A percentile compares a stretch with the other conserved stretches of the same genome.
phyloP scores from a whole-genome alignment of 2,113 vertebrate genomes.

The Apodemus sylvaticus region DNA sequence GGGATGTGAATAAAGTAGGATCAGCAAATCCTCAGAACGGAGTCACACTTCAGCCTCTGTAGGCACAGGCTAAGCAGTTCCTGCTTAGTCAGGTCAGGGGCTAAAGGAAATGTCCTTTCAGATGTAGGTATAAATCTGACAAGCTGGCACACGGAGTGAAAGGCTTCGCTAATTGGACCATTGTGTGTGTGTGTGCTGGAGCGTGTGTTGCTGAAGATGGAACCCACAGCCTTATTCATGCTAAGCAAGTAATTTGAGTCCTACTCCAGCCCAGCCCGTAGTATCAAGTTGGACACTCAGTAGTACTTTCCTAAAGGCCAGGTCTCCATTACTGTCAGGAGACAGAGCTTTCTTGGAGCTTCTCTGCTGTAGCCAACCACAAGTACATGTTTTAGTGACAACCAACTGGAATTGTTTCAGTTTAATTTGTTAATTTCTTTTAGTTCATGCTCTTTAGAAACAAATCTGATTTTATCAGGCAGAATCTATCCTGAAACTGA shows the following conservation, averaged over 20 bases:
- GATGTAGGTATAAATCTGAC: not conserved
- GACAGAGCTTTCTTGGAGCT: not conserved
- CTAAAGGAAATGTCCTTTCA: not conserved
- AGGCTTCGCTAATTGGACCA: not conserved
- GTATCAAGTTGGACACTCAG: not conserved
- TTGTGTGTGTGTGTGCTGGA: no score
- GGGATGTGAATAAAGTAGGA: not conserved
- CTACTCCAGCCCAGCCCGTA: not conserved
- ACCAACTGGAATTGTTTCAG: not conserved
- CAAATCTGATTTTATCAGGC: slow-evolving; percentile 19
- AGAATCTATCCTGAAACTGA: slow-evolving; percentile 33
- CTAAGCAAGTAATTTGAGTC: not conserved
- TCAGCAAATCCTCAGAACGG: not conserved
- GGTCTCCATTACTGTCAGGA: not conserved
- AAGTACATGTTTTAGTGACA: not conserved
- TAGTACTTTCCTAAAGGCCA: not conserved
- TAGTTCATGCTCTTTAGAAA: slow-evolving; percentile 41
- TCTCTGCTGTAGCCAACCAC: not conserved
- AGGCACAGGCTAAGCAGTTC: not conserved
- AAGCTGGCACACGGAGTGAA: not conserved
- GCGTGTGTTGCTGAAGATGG: not conserved
- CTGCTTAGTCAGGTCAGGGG: not conserved
- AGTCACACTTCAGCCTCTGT: not conserved
- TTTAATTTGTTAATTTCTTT: not conserved
- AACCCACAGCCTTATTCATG: not conserved